Base-by-base conservation (phyloP, 2,113 vertebrate genomes). In the Uria lomvia region DNA sequence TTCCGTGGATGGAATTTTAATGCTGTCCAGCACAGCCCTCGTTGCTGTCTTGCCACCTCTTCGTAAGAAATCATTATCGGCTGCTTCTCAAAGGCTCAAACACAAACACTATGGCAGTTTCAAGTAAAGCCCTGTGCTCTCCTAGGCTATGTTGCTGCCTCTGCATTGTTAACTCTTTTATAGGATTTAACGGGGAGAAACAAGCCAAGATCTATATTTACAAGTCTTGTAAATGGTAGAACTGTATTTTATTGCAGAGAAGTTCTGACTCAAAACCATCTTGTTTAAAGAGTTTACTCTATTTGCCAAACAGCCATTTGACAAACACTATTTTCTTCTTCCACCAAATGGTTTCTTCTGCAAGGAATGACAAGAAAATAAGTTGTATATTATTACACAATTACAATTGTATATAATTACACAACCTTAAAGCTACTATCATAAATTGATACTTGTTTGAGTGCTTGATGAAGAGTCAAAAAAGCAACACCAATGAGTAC, bases 401-500 rank as follows among this genome's bases (percentile, higher is more conserved):
- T 52, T 52, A 52, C 50, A 27, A 52, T 22, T 52, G 23, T 27
- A 52, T 52, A 52, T 81, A 91, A 94, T 96, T 97, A 95, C 62
- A 94, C 86, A 97, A 86, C 65, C 94, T 96, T 95, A 91, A 95
- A 95, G 68, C 60, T 88, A 70, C 24, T 71, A 70, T 73, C 87
- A 92, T 96, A 97, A 97, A 96, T 85, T 85, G 75, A 71, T 93
- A 94, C 71, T 90, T 96, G 67, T 83, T 97, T 95, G 87, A 98
- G 50, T 92, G 80, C 80, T 96, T 96, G 63, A 89, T 96, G 88
- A 22, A 94, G 50, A 97, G 95, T 97, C 66, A 94, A 96, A 96
- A 97, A 97, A 95, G 63, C 90, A 97, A 96, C 87, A 92, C 56
- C 82, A 95, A 89, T 79, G 76, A 92, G 67, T 50, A 87, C 65